Percentiles rank a stretch among this genome's conserved stretches.
Evolutionary conservation across 1,140 invertebrate species (phyloP).

Genomic region (Bombus confusus): DNA sequence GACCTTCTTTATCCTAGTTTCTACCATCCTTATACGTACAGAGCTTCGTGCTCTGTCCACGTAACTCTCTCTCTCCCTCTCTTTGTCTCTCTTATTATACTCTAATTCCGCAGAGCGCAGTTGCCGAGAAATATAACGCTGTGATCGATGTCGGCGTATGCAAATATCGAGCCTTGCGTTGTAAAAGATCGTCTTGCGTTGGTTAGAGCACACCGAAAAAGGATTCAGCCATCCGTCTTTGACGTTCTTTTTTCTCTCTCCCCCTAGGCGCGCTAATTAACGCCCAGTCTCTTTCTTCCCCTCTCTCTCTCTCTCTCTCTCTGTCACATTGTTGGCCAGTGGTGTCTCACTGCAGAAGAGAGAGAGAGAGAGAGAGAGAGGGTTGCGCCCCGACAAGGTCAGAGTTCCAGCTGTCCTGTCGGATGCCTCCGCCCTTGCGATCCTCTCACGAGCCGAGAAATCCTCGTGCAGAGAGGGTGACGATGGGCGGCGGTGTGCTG

Average conservation of each 20-base stretch:
- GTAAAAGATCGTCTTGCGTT: conserved; percentile 43
- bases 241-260: background rate
- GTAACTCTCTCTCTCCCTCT: conserved; percentile 28
- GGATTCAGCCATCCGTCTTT: conserved; percentile 38
- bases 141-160: conserved; percentile 76
- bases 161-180: conserved; percentile 53
- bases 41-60: conserved; percentile 5
- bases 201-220: conserved; percentile 24
- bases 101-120: conserved; percentile 32
- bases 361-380: conserved; percentile 79
- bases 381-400: conserved; percentile 70
- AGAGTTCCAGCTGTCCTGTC: conserved; percentile 71
- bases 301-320: conserved; percentile 78
- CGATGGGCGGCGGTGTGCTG: conserved; percentile 45
- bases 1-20: conserved; percentile 53
- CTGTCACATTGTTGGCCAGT: conserved; percentile 80
- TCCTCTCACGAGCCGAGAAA: conserved; percentile 62
- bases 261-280: conserved; percentile 39
- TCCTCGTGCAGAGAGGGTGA: conserved; percentile 53
- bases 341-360: conserved; percentile 78
- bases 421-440: conserved; percentile 70
- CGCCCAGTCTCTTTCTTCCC: conserved; percentile 69
- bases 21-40: conserved; percentile 2
- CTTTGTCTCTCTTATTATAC: conserved; percentile 5
- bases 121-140: conserved; percentile 36